Conservation (phyloP, 2,888 invertebrate genomes). For the Balanococcus diminutus region DNA sequence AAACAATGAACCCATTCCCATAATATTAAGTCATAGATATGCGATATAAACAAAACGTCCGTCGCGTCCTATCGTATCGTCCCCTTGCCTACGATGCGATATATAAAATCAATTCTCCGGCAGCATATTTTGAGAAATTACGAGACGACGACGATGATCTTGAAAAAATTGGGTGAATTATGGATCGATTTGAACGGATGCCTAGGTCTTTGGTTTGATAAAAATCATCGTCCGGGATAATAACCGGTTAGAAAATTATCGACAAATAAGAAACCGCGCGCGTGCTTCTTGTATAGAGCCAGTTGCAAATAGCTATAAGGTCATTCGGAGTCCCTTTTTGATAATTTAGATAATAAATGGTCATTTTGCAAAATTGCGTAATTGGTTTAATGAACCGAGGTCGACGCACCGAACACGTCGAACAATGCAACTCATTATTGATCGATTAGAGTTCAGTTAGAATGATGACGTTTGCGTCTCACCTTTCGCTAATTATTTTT, state of each 20-base stretch:
- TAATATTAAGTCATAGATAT: conserved; percentile 42
- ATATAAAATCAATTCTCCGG: background rate
- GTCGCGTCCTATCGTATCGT: background rate
- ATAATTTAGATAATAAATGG: background rate
- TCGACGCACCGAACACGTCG: background rate
- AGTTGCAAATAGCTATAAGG: background rate
- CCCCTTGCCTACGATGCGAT: background rate
- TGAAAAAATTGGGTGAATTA: background rate
- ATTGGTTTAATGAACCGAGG: background rate
- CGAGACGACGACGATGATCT: background rate
- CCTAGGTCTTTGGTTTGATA: background rate
- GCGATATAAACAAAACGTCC: background rate
- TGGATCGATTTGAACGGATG: background rate
- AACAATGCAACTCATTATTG: background rate
- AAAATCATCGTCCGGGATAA: background rate
- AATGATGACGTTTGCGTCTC: background rate
- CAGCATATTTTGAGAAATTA: background rate
- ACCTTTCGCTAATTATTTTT: too few relatives aligned
- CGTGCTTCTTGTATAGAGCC: background rate
- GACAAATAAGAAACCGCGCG: background rate
- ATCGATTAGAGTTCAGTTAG: background rate
- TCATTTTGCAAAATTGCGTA: background rate
- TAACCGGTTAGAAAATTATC: background rate
- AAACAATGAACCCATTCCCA: conserved; percentile 52
- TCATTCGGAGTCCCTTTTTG: background rate